Percentiles rank a stretch among this genome's conserved stretches.
phyloP scores from a whole-genome alignment of 2,888 invertebrate genomes.

The Diarsia brunnea region DNA sequence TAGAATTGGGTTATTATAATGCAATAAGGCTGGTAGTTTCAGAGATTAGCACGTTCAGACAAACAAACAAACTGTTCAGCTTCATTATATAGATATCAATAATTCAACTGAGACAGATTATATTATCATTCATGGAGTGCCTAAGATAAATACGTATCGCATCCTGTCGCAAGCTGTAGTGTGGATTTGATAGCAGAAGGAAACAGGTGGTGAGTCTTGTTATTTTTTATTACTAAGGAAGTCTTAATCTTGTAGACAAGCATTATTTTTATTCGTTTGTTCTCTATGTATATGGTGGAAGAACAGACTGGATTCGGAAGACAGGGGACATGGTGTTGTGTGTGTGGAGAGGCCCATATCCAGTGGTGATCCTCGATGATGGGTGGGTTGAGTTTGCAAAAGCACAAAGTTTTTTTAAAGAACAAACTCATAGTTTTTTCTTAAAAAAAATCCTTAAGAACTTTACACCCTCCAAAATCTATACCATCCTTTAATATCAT shows the following conservation, averaged over 20 bases:
- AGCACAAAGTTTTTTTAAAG: neutral
- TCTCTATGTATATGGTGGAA: too few relatives aligned
- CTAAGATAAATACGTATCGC: constrained; percentile 60
- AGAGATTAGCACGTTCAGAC: neutral
- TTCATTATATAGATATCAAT: neutral
- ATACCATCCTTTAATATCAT: too few relatives aligned
- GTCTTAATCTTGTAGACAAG: neutral
- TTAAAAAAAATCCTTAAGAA: too few relatives aligned
- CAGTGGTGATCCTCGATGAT: neutral
- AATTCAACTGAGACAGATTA: constrained; percentile 36
- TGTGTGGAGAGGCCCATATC: neutral
- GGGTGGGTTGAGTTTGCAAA: neutral
- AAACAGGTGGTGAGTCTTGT: constrained; percentile 50
- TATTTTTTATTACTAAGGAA: constrained; percentile 15
- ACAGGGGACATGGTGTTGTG: neutral
- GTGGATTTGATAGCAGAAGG: constrained; percentile 27
- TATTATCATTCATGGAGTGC: constrained; percentile 51
- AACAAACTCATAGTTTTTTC: too few relatives aligned
- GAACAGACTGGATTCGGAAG: neutral
- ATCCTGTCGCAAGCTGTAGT: constrained; percentile 57
- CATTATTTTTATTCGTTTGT: too few relatives aligned
- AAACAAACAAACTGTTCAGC: neutral
- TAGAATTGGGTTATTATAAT: too few relatives aligned
- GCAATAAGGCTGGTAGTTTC: neutral
- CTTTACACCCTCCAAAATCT: too few relatives aligned